Percentiles rank a stretch among this genome's conserved stretches.
Evolutionary conservation across 2,113 vertebrate genomes (phyloP).

Genomic region (Mobula birostris): DNA sequence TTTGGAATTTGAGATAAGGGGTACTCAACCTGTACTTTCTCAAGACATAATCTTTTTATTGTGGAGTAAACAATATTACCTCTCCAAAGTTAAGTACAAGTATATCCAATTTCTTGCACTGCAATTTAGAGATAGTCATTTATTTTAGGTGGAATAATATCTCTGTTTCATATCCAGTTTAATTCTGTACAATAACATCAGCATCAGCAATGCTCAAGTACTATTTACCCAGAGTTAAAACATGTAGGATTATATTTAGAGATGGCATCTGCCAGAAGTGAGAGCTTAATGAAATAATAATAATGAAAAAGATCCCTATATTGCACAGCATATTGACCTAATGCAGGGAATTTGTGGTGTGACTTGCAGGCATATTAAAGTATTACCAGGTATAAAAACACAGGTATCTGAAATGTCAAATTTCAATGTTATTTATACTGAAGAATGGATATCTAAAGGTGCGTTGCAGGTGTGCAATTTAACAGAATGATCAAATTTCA

Average conservation of each 20-base stretch:
- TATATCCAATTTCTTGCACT: background rate
- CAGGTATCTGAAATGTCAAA: slow-evolving; percentile 21
- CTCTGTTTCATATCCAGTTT: background rate
- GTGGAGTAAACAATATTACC: background rate
- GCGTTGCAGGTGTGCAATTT: background rate
- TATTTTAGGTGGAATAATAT: background rate
- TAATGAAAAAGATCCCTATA: slow-evolving; percentile 1
- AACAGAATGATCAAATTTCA: background rate
- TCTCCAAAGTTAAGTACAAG: background rate
- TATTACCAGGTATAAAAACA: background rate
- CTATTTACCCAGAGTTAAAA: background rate
- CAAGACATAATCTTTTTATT: background rate
- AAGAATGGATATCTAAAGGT: slow-evolving; percentile 18
- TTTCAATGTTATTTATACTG: slow-evolving; percentile 13
- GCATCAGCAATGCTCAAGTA: background rate
- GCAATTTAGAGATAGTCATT: background rate
- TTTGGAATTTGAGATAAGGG: too few species aligned
- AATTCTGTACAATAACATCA: slow-evolving; percentile 6
- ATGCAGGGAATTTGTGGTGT: background rate
- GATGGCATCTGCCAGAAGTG: slow-evolving; percentile 16
- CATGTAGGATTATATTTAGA: background rate
- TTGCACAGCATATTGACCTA: background rate
- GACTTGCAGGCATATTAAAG: background rate
- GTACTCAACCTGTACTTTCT: too few species aligned
- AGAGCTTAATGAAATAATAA: background rate